Evolutionary conservation across 1,140 invertebrate genomes (phyloP).

Genomic region (Nasonia longicornis): DNA sequence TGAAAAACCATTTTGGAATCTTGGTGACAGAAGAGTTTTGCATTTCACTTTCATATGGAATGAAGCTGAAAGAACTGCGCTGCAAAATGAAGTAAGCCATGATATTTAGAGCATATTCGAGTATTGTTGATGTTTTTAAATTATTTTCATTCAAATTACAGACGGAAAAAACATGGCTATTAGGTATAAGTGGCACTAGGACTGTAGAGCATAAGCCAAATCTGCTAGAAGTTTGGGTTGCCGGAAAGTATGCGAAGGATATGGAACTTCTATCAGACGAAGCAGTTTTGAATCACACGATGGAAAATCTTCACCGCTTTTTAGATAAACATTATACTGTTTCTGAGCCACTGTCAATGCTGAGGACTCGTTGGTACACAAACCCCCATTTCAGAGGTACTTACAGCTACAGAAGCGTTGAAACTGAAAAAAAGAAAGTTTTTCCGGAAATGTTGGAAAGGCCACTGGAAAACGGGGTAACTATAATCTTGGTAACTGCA

Average conservation of each 20-base stretch:
- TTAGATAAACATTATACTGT: slow-evolving; percentile 66
- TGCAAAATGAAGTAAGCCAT: background rate
- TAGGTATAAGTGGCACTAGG: slow-evolving; percentile 75
- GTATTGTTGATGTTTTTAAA: background rate
- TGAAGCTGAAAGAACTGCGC: slow-evolving; percentile 60
- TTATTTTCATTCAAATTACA: background rate
- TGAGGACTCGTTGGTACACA: slow-evolving; percentile 76
- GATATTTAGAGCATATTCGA: no score
- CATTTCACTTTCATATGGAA: slow-evolving; percentile 70
- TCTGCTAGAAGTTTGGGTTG: slow-evolving; percentile 74
- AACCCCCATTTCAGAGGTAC: slow-evolving; percentile 78
- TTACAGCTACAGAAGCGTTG: slow-evolving; percentile 73
- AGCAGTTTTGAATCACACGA: slow-evolving; percentile 62
- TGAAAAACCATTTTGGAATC: slow-evolving; percentile 73
- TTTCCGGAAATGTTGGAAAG: background rate
- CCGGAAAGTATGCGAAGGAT: slow-evolving; percentile 67
- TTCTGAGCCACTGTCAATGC: slow-evolving; percentile 61
- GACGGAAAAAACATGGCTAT: slow-evolving; percentile 70
- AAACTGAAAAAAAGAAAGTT: background rate
- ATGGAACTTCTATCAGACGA: slow-evolving; percentile 71
- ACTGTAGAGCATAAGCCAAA: slow-evolving; percentile 75
- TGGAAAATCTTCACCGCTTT: slow-evolving; percentile 65
- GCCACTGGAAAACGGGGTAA: background rate
- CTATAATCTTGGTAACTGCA: background rate
- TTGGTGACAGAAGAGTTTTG: slow-evolving; percentile 59